Conservation (phyloP, 1,140 invertebrate genomes). For the Drosophila aff. region DNA sequence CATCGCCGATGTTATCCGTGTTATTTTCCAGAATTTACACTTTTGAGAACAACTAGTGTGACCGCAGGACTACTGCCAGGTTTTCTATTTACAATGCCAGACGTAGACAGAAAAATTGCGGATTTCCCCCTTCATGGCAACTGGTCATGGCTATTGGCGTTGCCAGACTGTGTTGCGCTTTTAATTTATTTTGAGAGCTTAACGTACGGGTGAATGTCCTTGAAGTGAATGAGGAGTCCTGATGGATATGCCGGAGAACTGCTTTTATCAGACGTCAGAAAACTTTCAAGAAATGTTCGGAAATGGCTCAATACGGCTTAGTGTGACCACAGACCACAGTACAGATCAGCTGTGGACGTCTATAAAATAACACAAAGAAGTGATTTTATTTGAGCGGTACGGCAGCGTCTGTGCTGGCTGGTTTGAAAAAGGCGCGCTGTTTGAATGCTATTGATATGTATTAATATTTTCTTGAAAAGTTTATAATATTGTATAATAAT, state of each 20-base stretch:
- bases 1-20: slow-evolving; percentile 30
- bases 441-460: neutral
- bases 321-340: too few species aligned
- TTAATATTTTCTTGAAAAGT: too few species aligned
- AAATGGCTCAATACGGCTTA: too few species aligned
- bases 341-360: neutral
- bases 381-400: neutral
- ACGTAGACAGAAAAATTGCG: neutral
- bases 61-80: neutral
- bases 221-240: too few species aligned
- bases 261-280: too few species aligned
- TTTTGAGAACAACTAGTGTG: slow-evolving; percentile 11
- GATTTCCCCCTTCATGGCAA: neutral
- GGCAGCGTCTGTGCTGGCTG: neutral
- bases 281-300: too few species aligned
- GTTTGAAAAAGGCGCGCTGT: neutral
- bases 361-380: neutral
- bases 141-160: neutral
- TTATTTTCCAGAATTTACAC: slow-evolving; percentile 16
- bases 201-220: too few species aligned
- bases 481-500: neutral
- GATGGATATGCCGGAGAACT: too few species aligned
- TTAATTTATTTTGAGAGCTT: neutral
- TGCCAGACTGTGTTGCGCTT: neutral
- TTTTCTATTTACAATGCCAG: neutral